These are phyloP conservation scores for Muscidifurax raptorellus DNA, from an alignment of 1,140 invertebrate species.

Conservation along the genomic window DNA sequence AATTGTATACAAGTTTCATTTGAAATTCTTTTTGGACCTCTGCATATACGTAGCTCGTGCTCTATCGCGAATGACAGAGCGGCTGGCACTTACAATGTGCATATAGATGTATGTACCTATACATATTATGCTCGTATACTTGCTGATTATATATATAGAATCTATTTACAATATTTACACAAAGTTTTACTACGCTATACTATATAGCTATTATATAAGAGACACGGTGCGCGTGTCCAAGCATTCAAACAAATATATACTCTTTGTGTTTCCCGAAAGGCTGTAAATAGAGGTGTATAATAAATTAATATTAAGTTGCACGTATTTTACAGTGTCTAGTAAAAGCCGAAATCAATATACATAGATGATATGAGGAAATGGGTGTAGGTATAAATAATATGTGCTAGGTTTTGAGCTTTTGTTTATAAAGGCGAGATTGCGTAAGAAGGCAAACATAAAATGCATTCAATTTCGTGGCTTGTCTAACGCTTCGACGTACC, in stretches of 20 bases:
- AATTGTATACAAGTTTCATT: neutral
- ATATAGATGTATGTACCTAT: neutral
- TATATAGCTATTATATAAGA: neutral
- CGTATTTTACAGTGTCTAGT: neutral
- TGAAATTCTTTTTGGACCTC: neutral
- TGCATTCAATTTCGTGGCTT: neutral
- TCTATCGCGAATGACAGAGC: neutral
- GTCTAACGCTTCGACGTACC: too few relatives aligned
- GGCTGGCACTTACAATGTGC: too few relatives aligned
- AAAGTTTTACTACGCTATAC: neutral
- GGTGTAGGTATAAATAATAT: neutral
- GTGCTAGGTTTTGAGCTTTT: neutral
- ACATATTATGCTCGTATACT: neutral
- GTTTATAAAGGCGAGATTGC: neutral
- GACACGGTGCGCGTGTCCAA: neutral
- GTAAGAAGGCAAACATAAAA: neutral
- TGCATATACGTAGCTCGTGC: neutral
- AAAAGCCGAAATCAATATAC: neutral
- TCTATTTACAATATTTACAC: slow-evolving; percentile 48
- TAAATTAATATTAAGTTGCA: slow-evolving; percentile 13
- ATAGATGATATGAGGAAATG: neutral
- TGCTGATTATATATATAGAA: too few relatives aligned
- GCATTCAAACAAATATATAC: neutral
- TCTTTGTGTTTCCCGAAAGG: neutral
- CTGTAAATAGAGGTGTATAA: neutral